Base-by-base conservation (phyloP, 2,888 invertebrate genomes). In the Leptopterna dolabrata region DNA sequence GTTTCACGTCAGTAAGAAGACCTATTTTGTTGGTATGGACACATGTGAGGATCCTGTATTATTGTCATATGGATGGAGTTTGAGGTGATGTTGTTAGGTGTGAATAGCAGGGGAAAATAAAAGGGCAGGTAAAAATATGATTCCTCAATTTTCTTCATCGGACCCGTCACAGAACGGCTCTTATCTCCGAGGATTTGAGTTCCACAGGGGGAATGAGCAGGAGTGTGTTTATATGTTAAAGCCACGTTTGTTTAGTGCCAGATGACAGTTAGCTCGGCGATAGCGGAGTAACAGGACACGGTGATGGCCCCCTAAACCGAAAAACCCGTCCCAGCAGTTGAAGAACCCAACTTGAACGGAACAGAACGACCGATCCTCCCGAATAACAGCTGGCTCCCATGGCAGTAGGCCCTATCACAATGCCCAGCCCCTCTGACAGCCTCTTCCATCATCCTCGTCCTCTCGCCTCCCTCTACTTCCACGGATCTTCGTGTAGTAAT, bases 361-460 rank as follows among this genome's bases (percentile, higher is more conserved):
- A 63, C 63, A 19, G 63, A 63, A 63, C 63, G 24, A 63, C 24
- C 63, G 63, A 19, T 19, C 51, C 51, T 63, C 41, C 78, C 78
- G 45, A 78, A 78, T 78, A 78, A 78, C 78, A 78, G 78, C 78
- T 78, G 78, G 78, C 73, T 36, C 73, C 36, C 73, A 73, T 73
- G 41, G 36, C 78, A 78, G 78, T 45, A 45, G 78, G 41, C 41
- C 78, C 43, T 45, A 78, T 78, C 78, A 78, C 78, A 45, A 78
- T 78, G 78, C 41, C 78, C 14, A 36, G 36, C 36, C 78, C 45
- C 78, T 63, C 24, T 78, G 78, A 78, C 78, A 78, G 78, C 45
- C 78, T 78, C 78, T 78, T 78, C 78, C 78, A 78, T 78, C 78
- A 78, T 78, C 78, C 78, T 14, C 76, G 14, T 24, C 24, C 9